These are phyloP conservation scores for Pristis pectinata DNA, from an alignment of 2,797 vertebrate species.

Conservation along the genomic window DNA sequence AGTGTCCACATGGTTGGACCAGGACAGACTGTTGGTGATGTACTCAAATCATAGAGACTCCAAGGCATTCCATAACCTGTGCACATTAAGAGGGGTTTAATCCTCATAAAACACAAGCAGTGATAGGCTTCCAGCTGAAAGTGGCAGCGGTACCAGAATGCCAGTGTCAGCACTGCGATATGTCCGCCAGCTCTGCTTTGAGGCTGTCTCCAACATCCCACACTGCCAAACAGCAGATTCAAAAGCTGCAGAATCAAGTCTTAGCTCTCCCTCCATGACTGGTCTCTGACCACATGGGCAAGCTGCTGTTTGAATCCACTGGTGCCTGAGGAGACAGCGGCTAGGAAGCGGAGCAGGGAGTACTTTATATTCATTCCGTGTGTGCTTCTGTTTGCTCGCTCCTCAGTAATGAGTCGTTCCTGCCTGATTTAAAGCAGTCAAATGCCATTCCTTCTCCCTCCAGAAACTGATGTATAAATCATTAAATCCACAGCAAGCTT, in stretches of 20 bases:
- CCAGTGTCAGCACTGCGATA: not conserved
- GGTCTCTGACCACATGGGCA: too few species aligned
- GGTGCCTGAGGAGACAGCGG: not conserved
- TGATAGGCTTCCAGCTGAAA: too few species aligned
- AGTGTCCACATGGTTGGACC: too few species aligned
- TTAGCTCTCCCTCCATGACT: not conserved
- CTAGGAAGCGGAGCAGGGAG: not conserved
- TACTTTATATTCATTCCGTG: not conserved
- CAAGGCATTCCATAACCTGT: not conserved
- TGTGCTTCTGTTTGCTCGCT: not conserved
- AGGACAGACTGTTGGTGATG: too few species aligned
- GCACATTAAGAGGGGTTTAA: not conserved
- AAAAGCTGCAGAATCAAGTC: too few species aligned
- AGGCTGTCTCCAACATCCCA: not conserved
- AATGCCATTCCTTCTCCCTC: slow-evolving; percentile 46
- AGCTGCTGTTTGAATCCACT: not conserved
- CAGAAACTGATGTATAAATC: slow-evolving; percentile 50
- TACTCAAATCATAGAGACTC: not conserved
- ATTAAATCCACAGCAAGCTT: slow-evolving; percentile 38
- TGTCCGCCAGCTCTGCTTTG: not conserved
- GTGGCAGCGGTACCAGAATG: not conserved
- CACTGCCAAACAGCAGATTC: not conserved
- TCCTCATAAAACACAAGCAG: not conserved
- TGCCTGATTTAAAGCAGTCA: slow-evolving; percentile 41
- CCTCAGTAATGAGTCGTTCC: not conserved